A percentile compares a stretch with the other conserved stretches of the same genome.
These are phyloP conservation scores for Trichonephila clavata DNA, from an alignment of 1,140 invertebrate species.

Conservation along the genomic window DNA sequence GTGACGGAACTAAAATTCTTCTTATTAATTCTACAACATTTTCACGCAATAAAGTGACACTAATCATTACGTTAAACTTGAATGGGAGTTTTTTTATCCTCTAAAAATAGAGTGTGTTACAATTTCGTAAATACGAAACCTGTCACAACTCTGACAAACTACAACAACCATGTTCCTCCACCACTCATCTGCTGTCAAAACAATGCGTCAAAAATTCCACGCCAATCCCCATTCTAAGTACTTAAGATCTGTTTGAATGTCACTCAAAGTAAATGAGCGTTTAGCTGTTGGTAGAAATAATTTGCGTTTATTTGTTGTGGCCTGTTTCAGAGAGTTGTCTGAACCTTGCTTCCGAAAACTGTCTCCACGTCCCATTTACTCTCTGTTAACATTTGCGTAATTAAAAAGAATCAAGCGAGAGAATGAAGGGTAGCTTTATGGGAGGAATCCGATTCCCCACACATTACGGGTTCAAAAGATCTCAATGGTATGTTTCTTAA, in stretches of 20 bases:
- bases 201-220: slow-evolving; percentile 24
- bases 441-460: slow-evolving; percentile 24
- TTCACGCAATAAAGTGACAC: neutral
- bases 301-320: slow-evolving; percentile 40
- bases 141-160: neutral
- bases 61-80: neutral
- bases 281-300: slow-evolving; percentile 37
- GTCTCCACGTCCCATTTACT: slow-evolving; percentile 58
- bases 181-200: slow-evolving; percentile 29
- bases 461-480: slow-evolving; percentile 19
- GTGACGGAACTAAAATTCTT: neutral
- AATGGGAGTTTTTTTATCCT: neutral
- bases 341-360: slow-evolving; percentile 29
- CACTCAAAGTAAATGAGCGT: slow-evolving; percentile 47
- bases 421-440: neutral
- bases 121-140: slow-evolving; percentile 19
- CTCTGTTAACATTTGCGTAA: slow-evolving; percentile 10
- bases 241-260: slow-evolving; percentile 20
- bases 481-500: neutral
- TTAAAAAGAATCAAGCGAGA: slow-evolving; percentile 37
- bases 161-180: slow-evolving; percentile 8
- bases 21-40: neutral
- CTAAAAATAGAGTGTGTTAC: slow-evolving; percentile 4
- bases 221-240: slow-evolving; percentile 43
- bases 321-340: slow-evolving; percentile 8